A percentile compares a stretch with the other conserved stretches of the same genome.
phyloP scores from a whole-genome alignment of 2,113 vertebrate species.

The Engystomops pustulosus region DNA sequence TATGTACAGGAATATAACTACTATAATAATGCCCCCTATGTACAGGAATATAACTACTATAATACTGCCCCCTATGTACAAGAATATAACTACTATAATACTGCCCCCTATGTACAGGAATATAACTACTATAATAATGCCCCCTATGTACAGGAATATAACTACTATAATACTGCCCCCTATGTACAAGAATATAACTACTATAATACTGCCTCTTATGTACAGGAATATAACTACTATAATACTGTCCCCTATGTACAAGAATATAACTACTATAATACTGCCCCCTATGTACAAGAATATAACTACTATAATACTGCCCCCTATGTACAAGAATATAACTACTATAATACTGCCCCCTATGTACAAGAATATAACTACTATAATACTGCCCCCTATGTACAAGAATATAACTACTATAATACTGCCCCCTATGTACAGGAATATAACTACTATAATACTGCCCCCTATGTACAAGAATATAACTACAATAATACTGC shows the following conservation, averaged over 20 bases:
- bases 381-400: neutral
- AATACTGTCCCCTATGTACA: neutral
- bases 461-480: neutral
- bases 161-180: neutral
- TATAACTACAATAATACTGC: conserved; percentile 3
- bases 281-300: neutral
- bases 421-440: neutral
- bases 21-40: neutral
- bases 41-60: conserved; percentile 15
- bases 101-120: neutral
- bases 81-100: conserved; percentile 13
- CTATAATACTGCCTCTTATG: neutral
- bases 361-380: neutral
- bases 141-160: neutral
- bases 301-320: too few species aligned
- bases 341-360: neutral
- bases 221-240: neutral
- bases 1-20: too few species aligned
- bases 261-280: too few species aligned
- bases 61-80: neutral
- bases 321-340: too few species aligned
- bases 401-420: neutral
- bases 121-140: neutral
- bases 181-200: conserved; percentile 3
- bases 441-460: neutral